Evolutionary conservation across 92 coral and sea anemone species (phyloP).

Genomic region (Epizoanthus rinbou): DNA sequence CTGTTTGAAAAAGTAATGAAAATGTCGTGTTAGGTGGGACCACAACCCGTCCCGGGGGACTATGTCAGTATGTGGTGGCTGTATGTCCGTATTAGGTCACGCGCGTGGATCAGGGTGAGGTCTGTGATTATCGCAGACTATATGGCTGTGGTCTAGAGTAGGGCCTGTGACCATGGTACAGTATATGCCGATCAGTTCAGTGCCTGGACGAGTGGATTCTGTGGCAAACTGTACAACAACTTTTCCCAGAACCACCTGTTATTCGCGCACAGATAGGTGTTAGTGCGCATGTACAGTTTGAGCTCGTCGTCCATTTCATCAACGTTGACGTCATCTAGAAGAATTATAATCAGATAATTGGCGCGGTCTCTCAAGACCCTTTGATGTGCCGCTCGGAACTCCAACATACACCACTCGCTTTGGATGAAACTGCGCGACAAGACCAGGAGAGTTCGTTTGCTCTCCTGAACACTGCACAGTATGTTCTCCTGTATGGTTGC

Average conservation of each 20-base stretch:
- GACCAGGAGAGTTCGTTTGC: constrained; percentile 80
- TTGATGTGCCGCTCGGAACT: constrained; percentile 91
- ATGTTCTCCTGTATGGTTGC: constrained; percentile 77
- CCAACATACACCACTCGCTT: constrained; percentile 94
- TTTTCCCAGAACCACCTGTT: constrained; percentile 90
- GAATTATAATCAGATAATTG: constrained; percentile 71
- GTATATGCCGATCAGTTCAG: no score
- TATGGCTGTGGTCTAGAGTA: no score
- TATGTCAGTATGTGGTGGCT: no score
- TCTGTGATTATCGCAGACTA: no score
- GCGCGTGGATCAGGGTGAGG: no score
- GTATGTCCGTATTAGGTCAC: no score
- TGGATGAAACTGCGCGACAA: constrained; percentile 69
- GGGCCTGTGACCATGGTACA: no score
- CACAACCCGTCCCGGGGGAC: no score
- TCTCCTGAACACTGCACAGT: constrained; percentile 67
- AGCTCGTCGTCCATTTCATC: constrained; percentile 73
- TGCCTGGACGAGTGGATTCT: neutral
- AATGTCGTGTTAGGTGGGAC: no score
- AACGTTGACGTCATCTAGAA: constrained; percentile 76
- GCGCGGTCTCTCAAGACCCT: constrained; percentile 76
- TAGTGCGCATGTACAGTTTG: constrained; percentile 76
- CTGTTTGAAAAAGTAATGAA: no score
- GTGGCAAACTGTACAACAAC: constrained; percentile 73
- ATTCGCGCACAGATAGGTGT: constrained; percentile 69